Base-by-base conservation (phyloP, 2,797 vertebrate genomes). In the Hapalemur alaotrensis region DNA sequence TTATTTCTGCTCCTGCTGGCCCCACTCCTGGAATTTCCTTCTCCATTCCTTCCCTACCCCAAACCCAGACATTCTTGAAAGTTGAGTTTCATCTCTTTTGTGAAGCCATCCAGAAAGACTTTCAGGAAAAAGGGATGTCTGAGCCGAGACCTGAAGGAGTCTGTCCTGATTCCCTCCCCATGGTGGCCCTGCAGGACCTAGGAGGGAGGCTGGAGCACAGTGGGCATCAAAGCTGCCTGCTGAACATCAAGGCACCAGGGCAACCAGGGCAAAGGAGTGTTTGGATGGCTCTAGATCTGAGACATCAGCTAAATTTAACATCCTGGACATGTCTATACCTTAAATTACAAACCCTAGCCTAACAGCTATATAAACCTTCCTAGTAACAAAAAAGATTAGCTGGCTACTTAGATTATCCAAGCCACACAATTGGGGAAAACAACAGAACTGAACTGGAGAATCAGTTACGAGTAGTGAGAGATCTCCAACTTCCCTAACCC, bases 321-420 rank as follows among this genome's bases (percentile, higher is more conserved):
- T 61, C 46, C 67, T 67, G 1, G 22, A 79, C 4, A 59, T 22
- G n/a, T 52, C 38, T 2, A 38, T 12, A 59, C 15, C 38, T 94
- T 81, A 76, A 88, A 38, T 76, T 65, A 95, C 20, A 92, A 87
- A 91, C 38, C 18, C 69, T 65, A 52, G 41, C 15, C 46, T 69
- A 46, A 67, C 3, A 91, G 91, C 41, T 93, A 11, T 89, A 91
- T 50, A 95, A 82, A 93, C 13, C 22, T 83, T 86, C 59, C 80
- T 75, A 65, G 73, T 88, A 95, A 95, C 46, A 95, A 85, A 81
- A 84, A 54, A 81, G n/a, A 93, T 69, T 67, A 91, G 78, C 7
- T 88, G 38, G 63, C 38, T 59, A 70, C 52, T 25, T 78, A 69
- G 35, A 91, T 78, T n/a, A 91, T 20, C 50, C 85, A 0, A 85